Conservation (phyloP, 2,797 vertebrate species). For the Protonibea diacanthus region DNA sequence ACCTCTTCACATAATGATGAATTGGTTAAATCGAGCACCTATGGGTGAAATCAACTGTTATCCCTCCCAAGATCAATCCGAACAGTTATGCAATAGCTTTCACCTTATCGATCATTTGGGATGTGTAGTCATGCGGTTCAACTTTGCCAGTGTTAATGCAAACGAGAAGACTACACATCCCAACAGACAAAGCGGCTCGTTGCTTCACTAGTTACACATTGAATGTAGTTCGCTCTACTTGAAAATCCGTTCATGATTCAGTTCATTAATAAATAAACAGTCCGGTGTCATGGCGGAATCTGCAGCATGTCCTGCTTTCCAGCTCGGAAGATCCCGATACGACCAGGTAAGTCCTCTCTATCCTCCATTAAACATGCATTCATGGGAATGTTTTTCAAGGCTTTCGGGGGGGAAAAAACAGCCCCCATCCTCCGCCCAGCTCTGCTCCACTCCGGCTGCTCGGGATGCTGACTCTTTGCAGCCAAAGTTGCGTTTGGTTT, state of each 20-base stretch:
- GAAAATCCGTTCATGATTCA: conserved; percentile 71
- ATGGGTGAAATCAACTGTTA: conserved; percentile 23
- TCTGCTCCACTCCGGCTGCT: not conserved
- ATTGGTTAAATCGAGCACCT: conserved; percentile 23
- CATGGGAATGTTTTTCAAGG: conserved; percentile 51
- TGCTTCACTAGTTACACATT: conserved; percentile 71
- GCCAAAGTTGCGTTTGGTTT: conserved; percentile 63
- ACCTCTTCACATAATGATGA: conserved; percentile 23
- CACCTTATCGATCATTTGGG: conserved; percentile 73
- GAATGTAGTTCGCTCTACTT: conserved; percentile 78
- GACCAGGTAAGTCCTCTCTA: conserved; percentile 86
- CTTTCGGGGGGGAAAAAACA: conserved; percentile 56
- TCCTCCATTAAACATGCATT: not conserved
- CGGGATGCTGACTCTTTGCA: conserved; percentile 42
- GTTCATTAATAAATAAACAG: conserved; percentile 80
- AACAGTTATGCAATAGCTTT: conserved; percentile 71
- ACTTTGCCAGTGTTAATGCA: conserved; percentile 52
- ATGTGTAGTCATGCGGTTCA: conserved; percentile 73
- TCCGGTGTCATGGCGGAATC: conserved; percentile 86
- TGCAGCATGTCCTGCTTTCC: conserved; percentile 88
- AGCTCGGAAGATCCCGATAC: conserved; percentile 91
- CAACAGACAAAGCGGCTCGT: conserved; percentile 67
- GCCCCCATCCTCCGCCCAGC: conserved; percentile 48
- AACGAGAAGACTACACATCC: conserved; percentile 78
- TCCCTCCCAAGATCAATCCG: conserved; percentile 64